Percentiles rank a stretch among this genome's conserved stretches.
Conservation (phyloP, 1,140 invertebrate genomes). For the Drosophila murphyi region DNA sequence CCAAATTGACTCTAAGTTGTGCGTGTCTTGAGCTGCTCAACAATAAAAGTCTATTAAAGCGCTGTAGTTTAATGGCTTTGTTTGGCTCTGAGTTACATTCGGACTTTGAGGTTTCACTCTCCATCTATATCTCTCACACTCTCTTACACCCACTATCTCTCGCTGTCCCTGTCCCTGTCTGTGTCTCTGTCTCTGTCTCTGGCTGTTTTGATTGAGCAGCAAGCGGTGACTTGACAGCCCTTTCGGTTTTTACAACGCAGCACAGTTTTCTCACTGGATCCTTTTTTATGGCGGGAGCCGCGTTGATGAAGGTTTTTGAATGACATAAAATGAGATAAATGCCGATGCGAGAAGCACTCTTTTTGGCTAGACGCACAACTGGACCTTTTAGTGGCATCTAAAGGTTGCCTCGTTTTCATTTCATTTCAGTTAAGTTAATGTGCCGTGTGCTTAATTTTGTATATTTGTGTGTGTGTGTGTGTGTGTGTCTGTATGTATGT, state of each 20-base stretch:
- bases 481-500: conserved; percentile 1
- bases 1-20: conserved; percentile 24
- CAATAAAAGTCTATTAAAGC: conserved; percentile 62
- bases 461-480: neutral
- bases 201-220: conserved; percentile 30
- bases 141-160: neutral
- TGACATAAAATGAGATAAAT: conserved; percentile 70
- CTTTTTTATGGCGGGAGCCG: conserved; percentile 42
- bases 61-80: conserved; percentile 55
- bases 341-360: conserved; percentile 10
- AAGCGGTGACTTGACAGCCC: conserved; percentile 26
- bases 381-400: conserved; percentile 31
- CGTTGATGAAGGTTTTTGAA: conserved; percentile 67
- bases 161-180: neutral
- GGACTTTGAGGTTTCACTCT: conserved; percentile 28
- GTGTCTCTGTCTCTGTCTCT: conserved; percentile 1
- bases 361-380: conserved; percentile 27
- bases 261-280: conserved; percentile 17
- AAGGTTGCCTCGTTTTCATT: conserved; percentile 36
- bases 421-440: conserved; percentile 37
- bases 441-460: conserved; percentile 5
- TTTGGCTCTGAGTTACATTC: conserved; percentile 26
- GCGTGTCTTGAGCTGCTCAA: conserved; percentile 33
- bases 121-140: neutral
- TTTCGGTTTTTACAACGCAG: conserved; percentile 39